These are phyloP conservation scores for Hydropsyche tenuis DNA, from an alignment of 1,140 invertebrate species.

Conservation along the genomic window DNA sequence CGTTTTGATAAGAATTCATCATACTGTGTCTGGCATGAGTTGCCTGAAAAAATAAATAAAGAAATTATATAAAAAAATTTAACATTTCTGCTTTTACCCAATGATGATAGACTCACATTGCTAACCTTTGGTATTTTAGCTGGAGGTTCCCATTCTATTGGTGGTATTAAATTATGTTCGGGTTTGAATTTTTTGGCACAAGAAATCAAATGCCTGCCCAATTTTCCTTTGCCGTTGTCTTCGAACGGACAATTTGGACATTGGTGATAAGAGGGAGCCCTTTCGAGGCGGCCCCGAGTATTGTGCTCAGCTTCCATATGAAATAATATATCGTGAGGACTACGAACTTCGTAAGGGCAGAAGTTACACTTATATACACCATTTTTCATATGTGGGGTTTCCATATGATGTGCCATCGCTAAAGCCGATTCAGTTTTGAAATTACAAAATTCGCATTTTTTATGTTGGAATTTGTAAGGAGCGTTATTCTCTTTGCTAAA, in stretches of 20 bases:
- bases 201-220: slow-evolving; percentile 85
- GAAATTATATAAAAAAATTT: slow-evolving; percentile 29
- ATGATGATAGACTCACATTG: slow-evolving; percentile 55
- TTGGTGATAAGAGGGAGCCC: slow-evolving; percentile 87
- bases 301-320: slow-evolving; percentile 93
- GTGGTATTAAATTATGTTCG: slow-evolving; percentile 82
- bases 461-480: slow-evolving; percentile 78
- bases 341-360: slow-evolving; percentile 81
- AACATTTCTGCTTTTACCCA: slow-evolving; percentile 20
- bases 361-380: slow-evolving; percentile 88
- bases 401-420: slow-evolving; percentile 88
- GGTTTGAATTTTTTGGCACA: slow-evolving; percentile 91
- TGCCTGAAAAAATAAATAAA: slow-evolving; percentile 57
- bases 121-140: slow-evolving; percentile 85
- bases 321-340: slow-evolving; percentile 85
- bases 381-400: slow-evolving; percentile 91
- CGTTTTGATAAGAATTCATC: slow-evolving; percentile 55
- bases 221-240: slow-evolving; percentile 92
- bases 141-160: slow-evolving; percentile 88
- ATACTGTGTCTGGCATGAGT: slow-evolving; percentile 61
- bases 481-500: slow-evolving; percentile 89
- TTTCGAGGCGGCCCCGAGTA: slow-evolving; percentile 80
- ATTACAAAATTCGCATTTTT: slow-evolving; percentile 89
- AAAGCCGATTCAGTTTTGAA: slow-evolving; percentile 91
- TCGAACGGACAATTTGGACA: slow-evolving; percentile 95